A percentile compares a stretch with the other conserved stretches of the same genome.
These are phyloP conservation scores for Poeciliopsis presidionis DNA, from an alignment of 2,797 vertebrate species.

Conservation along the genomic window DNA sequence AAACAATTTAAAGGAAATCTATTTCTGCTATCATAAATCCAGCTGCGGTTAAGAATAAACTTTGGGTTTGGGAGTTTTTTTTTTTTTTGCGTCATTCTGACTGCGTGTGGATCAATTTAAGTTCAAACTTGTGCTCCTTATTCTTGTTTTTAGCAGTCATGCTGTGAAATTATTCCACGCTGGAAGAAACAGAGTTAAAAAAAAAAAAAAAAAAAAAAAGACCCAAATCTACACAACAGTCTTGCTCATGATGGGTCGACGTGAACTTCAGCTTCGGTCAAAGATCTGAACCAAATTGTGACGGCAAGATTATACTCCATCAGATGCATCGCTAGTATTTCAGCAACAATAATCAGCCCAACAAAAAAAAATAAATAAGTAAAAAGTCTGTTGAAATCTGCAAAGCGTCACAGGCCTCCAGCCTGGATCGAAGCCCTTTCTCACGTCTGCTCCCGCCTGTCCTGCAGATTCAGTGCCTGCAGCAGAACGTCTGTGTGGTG, in stretches of 20 bases:
- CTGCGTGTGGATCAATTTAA: background rate
- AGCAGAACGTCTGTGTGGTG: constrained; percentile 41
- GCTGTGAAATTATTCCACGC: background rate
- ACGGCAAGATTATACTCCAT: background rate
- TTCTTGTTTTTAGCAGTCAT: background rate
- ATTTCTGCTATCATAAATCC: background rate
- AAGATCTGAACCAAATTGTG: background rate
- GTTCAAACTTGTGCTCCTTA: background rate
- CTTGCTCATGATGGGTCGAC: background rate
- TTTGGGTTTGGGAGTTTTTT: background rate
- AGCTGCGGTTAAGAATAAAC: background rate
- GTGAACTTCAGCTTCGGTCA: background rate
- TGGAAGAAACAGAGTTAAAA: background rate
- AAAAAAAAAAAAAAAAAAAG: too few species aligned
- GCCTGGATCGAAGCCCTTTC: background rate
- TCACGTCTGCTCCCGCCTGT: background rate
- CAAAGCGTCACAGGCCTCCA: background rate
- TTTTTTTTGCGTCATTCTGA: background rate
- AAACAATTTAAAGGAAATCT: background rate
- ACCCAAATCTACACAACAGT: background rate
- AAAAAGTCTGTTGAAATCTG: background rate
- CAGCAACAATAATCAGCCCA: background rate
- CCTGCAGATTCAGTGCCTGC: constrained; percentile 59
- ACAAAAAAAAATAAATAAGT: background rate
- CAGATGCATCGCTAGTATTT: background rate